phyloP scores from a whole-genome alignment of 23 tunicate genomes.

The Clavelina lepadiformis region DNA sequence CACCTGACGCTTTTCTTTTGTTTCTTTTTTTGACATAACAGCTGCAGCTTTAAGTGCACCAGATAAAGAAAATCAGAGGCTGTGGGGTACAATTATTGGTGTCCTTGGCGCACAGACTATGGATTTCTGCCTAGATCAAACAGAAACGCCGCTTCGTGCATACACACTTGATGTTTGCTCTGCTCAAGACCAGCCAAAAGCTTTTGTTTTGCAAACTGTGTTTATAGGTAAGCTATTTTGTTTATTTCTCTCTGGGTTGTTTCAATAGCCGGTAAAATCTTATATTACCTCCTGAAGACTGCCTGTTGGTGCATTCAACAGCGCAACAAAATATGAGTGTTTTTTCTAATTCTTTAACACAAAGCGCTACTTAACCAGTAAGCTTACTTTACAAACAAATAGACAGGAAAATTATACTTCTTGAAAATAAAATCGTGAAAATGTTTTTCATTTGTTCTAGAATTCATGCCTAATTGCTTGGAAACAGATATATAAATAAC shows the following conservation, averaged over 20 bases:
- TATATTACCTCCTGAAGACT: too few relatives aligned
- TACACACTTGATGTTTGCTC: constrained; percentile 89
- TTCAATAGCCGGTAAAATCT: too few relatives aligned
- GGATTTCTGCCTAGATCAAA: constrained; percentile 87
- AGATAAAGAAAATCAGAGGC: constrained; percentile 20
- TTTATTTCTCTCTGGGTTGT: neutral
- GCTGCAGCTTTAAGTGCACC: constrained; percentile 27
- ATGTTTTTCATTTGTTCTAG: too few relatives aligned
- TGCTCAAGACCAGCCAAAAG: constrained; percentile 63
- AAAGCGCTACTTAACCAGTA: too few relatives aligned
- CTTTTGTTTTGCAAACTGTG: constrained; percentile 70
- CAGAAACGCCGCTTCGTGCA: constrained; percentile 84
- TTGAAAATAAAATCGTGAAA: too few relatives aligned
- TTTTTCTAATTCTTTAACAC: too few relatives aligned
- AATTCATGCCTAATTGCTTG: too few relatives aligned
- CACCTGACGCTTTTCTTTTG: neutral
- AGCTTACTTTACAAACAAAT: too few relatives aligned
- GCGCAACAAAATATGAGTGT: too few relatives aligned
- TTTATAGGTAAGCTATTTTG: constrained; percentile 46
- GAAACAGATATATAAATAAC: too few relatives aligned
- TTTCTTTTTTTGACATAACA: constrained; percentile 14
- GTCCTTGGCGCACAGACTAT: constrained; percentile 76
- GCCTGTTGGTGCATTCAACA: too few relatives aligned
- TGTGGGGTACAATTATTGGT: constrained; percentile 72
- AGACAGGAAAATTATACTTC: too few relatives aligned